These are phyloP conservation scores for Metaphire vulgaris DNA, from an alignment of 1,140 invertebrate genomes.

Conservation along the genomic window DNA sequence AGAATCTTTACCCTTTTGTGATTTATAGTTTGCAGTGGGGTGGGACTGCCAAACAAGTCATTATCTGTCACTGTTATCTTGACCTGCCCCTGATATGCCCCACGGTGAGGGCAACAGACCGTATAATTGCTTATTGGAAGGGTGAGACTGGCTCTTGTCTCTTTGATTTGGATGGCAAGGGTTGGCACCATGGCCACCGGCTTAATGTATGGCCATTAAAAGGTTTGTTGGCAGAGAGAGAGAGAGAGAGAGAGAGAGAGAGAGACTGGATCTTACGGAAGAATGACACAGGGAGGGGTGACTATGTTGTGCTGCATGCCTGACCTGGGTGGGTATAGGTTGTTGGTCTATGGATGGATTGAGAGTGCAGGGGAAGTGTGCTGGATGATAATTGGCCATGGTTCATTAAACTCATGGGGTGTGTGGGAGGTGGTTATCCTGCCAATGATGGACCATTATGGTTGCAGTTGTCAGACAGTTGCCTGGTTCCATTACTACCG, in stretches of 20 bases:
- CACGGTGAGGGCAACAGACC: not conserved
- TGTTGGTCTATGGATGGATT: too few species aligned
- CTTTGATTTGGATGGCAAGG: not conserved
- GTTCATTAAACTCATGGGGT: not conserved
- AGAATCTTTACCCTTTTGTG: not conserved
- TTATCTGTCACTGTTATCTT: conserved; percentile 3
- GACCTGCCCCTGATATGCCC: not conserved
- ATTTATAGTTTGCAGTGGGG: not conserved
- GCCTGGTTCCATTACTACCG: not conserved
- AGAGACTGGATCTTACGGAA: not conserved
- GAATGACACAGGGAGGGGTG: too few species aligned
- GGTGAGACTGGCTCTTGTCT: not conserved
- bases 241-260: not conserved
- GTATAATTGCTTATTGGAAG: not conserved
- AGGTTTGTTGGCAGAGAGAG: not conserved
- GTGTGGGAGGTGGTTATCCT: not conserved
- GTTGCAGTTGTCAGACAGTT: not conserved
- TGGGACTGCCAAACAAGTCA: not conserved
- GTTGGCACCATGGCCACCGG: not conserved
- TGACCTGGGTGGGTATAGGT: too few species aligned
- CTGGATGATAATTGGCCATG: not conserved
- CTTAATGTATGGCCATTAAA: not conserved
- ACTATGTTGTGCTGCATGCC: too few species aligned
- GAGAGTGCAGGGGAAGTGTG: too few species aligned
- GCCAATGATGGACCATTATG: not conserved